Conservation (phyloP, 2,797 vertebrate genomes). For the Crypturellus tataupa region DNA sequence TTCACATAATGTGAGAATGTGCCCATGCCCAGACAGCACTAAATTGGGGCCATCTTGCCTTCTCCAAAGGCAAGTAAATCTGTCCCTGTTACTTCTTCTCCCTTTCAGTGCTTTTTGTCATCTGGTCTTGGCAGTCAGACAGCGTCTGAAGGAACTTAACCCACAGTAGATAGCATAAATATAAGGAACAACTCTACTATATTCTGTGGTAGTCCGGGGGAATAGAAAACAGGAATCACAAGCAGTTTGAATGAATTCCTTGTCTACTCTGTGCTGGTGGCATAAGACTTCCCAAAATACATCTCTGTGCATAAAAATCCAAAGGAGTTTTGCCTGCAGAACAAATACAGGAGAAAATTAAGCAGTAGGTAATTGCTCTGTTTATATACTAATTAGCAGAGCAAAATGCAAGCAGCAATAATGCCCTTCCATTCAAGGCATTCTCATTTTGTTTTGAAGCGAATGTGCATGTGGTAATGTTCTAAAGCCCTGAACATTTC, state of each 20-base stretch:
- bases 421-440: neutral
- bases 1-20: neutral
- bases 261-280: neutral
- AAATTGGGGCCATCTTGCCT: neutral
- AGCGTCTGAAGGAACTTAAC: neutral
- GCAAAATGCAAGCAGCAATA: neutral
- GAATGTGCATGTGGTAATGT: neutral
- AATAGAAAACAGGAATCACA: neutral
- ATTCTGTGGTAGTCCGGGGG: neutral
- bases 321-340: neutral
- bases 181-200: neutral
- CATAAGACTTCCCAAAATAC: neutral
- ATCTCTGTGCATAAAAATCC: neutral
- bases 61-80: neutral
- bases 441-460: constrained; percentile 32
- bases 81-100: neutral
- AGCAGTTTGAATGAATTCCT: neutral
- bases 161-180: neutral
- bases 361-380: neutral
- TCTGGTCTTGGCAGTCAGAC: neutral
- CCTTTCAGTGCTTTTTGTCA: neutral
- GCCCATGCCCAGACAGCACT: neutral
- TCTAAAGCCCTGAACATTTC: constrained; percentile 45
- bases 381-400: neutral
- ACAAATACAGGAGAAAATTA: neutral